Evolutionary conservation across 92 coral and sea anemone species (phyloP).

Genomic region (Epizoanthus rinbou): DNA sequence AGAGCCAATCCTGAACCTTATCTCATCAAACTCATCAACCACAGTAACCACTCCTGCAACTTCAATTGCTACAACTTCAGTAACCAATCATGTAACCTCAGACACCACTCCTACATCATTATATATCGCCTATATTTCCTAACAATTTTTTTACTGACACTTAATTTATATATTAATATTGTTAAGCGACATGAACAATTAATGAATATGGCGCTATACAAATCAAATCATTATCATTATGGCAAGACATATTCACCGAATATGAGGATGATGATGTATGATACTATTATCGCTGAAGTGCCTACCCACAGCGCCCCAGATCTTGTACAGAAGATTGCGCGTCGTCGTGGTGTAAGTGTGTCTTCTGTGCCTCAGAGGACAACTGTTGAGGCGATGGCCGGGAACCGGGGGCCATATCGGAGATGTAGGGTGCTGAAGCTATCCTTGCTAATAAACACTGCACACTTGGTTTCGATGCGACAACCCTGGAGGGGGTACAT

Average conservation of each 20-base stretch:
- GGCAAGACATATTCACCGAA: background rate
- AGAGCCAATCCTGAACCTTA: background rate
- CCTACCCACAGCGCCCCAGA: background rate
- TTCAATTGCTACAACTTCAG: background rate
- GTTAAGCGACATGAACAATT: too few relatives aligned
- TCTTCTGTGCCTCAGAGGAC: slow-evolving; percentile 7
- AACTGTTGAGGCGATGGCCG: background rate
- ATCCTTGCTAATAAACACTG: background rate
- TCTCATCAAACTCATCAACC: background rate
- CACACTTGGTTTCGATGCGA: background rate
- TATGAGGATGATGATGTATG: slow-evolving; percentile 22
- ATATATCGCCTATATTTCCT: too few relatives aligned
- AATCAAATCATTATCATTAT: too few relatives aligned
- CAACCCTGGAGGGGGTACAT: background rate
- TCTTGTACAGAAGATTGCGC: background rate
- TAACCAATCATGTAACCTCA: background rate
- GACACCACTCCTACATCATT: background rate
- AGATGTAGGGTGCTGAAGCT: slow-evolving; percentile 9
- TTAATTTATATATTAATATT: too few relatives aligned
- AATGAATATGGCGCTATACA: too few relatives aligned
- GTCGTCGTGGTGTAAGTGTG: background rate
- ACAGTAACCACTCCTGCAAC: background rate
- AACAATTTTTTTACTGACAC: too few relatives aligned
- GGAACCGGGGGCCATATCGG: background rate
- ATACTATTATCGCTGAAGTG: slow-evolving; percentile 4